A percentile compares a stretch with the other conserved stretches of the same genome.
phyloP scores from a whole-genome alignment of 1,140 invertebrate species.

The Drosophila pallidifrons region DNA sequence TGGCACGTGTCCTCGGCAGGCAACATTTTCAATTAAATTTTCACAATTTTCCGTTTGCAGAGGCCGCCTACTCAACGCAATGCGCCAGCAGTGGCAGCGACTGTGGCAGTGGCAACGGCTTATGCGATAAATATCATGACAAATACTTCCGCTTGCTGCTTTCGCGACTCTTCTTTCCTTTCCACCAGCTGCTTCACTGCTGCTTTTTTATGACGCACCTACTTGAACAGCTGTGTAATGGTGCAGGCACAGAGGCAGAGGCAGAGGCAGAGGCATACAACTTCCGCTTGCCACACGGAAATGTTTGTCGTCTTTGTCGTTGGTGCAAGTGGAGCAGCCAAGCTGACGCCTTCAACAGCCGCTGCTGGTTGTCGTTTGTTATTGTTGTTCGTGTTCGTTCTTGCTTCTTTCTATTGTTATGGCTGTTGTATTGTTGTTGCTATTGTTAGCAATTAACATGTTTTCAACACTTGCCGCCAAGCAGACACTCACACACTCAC shows the following conservation, averaged over 20 bases:
- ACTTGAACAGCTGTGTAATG: conserved; percentile 16
- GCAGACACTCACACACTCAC: conserved; percentile 28
- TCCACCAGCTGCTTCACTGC: not conserved
- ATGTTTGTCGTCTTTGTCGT: conserved; percentile 46
- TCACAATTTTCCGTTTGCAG: conserved; percentile 72
- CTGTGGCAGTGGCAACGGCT: conserved; percentile 51
- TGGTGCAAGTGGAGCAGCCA: conserved; percentile 56
- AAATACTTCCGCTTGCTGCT: conserved; percentile 71
- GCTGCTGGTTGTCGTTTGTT: conserved; percentile 12
- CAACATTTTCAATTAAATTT: conserved; percentile 80
- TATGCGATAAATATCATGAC: conserved; percentile 81
- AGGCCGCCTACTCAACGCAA: conserved; percentile 40
- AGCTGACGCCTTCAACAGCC: conserved; percentile 18
- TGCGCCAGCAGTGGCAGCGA: not conserved
- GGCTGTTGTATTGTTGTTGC: conserved; percentile 52
- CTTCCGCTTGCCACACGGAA: conserved; percentile 69
- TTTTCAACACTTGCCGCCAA: conserved; percentile 73
- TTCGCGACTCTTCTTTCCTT: conserved; percentile 27
- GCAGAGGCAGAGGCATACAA: conserved; percentile 12
- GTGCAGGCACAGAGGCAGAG: not conserved
- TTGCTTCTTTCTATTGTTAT: conserved; percentile 38
- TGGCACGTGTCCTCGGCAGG: conserved; percentile 49
- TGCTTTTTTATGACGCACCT: conserved; percentile 32
- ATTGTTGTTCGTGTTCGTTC: conserved; percentile 40
- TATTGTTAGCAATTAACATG: conserved; percentile 79